These are phyloP conservation scores for Mimas tiliae DNA, from an alignment of 2,888 invertebrate species.

Conservation along the genomic window DNA sequence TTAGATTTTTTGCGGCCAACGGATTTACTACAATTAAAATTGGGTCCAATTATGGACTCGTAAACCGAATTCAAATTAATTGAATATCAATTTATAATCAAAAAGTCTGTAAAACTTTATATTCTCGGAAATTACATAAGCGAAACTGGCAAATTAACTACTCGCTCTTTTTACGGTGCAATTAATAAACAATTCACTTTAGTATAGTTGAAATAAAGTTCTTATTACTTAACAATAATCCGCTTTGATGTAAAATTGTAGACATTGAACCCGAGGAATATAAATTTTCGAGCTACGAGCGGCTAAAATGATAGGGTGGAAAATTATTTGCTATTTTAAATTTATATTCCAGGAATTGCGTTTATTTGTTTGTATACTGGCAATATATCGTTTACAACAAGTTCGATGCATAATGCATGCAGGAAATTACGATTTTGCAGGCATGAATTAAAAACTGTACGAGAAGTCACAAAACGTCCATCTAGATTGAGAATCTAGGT, in stretches of 20 bases:
- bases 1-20: conserved; percentile 28
- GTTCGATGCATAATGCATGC: conserved; percentile 12
- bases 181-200: conserved; percentile 64
- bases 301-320: conserved; percentile 49
- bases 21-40: conserved; percentile 34
- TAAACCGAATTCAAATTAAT: conserved; percentile 38
- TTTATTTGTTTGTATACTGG: conserved; percentile 41
- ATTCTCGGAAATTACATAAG: conserved; percentile 38
- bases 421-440: conserved; percentile 26
- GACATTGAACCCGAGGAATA: conserved; percentile 48
- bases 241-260: conserved; percentile 53
- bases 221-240: conserved; percentile 60
- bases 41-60: conserved; percentile 44
- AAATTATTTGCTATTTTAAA: conserved; percentile 46
- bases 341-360: conserved; percentile 38
- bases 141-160: conserved; percentile 42
- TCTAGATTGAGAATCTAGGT: not conserved
- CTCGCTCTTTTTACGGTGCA: conserved; percentile 50
- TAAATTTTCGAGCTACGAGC: conserved; percentile 55
- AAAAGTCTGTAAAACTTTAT: conserved; percentile 36
- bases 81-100: conserved; percentile 41
- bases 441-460: conserved; percentile 24
- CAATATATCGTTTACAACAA: conserved; percentile 14
- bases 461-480: not conserved
- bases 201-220: conserved; percentile 55